Conservation (phyloP, 1,140 invertebrate species). For the Ceratitis capitata region DNA sequence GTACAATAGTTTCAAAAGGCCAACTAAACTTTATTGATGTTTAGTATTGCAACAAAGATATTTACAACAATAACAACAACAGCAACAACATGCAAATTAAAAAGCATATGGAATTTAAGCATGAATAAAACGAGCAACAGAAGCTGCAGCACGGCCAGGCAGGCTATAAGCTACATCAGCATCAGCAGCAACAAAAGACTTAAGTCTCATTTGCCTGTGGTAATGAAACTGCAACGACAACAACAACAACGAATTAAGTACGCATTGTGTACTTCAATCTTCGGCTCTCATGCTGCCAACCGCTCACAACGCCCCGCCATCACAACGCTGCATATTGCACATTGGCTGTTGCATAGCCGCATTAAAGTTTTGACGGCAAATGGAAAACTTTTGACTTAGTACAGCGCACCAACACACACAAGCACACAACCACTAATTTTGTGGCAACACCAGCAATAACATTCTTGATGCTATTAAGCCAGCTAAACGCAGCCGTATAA, state of each 20-base stretch:
- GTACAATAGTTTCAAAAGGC: background rate
- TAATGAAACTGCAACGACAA: background rate
- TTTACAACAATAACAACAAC: background rate
- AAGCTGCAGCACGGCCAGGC: background rate
- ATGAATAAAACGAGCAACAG: background rate
- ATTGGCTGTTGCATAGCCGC: background rate
- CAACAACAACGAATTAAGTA: background rate
- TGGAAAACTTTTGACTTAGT: background rate
- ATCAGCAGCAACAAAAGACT: background rate
- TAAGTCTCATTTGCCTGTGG: background rate
- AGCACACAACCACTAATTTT: background rate
- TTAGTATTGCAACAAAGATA: background rate
- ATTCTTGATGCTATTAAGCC: background rate
- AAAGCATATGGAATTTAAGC: background rate
- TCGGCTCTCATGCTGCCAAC: too few species aligned
- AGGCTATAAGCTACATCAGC: background rate
- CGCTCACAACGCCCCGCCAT: background rate
- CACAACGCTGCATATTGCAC: background rate
- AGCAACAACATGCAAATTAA: background rate
- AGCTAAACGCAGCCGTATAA: background rate
- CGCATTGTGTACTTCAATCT: background rate
- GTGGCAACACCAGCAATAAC: background rate
- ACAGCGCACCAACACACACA: background rate
- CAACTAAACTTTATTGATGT: constrained; percentile 1
- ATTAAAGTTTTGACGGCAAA: background rate